Evolutionary conservation across 1,140 invertebrate species (phyloP).

Genomic region (Conopomorpha cramerella): DNA sequence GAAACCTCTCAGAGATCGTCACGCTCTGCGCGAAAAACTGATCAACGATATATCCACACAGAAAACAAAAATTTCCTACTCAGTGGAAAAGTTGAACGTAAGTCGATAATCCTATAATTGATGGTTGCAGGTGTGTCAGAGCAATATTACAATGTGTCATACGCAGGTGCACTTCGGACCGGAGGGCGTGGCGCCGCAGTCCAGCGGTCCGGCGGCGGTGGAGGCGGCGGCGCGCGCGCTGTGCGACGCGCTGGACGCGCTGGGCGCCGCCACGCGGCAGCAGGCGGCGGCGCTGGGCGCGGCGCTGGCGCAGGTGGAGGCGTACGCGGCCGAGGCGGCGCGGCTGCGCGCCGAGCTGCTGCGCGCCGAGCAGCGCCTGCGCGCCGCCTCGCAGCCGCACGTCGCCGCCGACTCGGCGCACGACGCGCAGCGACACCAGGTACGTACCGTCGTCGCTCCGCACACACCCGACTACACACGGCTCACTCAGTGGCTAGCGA

Average conservation of each 20-base stretch:
- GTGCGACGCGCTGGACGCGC: slow-evolving; percentile 68
- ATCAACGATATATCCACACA: slow-evolving; percentile 86
- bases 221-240: slow-evolving; percentile 73
- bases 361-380: slow-evolving; percentile 83
- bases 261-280: slow-evolving; percentile 68
- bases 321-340: slow-evolving; percentile 88
- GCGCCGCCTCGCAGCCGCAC: slow-evolving; percentile 78
- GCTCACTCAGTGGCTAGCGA: slow-evolving; percentile 30
- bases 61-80: slow-evolving; percentile 87
- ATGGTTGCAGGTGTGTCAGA: no score
- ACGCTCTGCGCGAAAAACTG: slow-evolving; percentile 83
- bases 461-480: slow-evolving; percentile 11
- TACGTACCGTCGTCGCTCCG: slow-evolving; percentile 64
- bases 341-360: slow-evolving; percentile 80
- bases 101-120: no score
- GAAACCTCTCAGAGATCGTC: slow-evolving; percentile 83
- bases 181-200: slow-evolving; percentile 66
- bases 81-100: slow-evolving; percentile 90
- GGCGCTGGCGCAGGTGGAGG: slow-evolving; percentile 83
- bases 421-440: slow-evolving; percentile 88
- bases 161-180: slow-evolving; percentile 83
- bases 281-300: slow-evolving; percentile 75
- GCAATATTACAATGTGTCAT: no score
- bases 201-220: slow-evolving; percentile 72
- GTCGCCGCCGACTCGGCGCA: slow-evolving; percentile 83